These are phyloP conservation scores for Hololepta plana DNA, from an alignment of 2,888 invertebrate genomes.

Conservation along the genomic window DNA sequence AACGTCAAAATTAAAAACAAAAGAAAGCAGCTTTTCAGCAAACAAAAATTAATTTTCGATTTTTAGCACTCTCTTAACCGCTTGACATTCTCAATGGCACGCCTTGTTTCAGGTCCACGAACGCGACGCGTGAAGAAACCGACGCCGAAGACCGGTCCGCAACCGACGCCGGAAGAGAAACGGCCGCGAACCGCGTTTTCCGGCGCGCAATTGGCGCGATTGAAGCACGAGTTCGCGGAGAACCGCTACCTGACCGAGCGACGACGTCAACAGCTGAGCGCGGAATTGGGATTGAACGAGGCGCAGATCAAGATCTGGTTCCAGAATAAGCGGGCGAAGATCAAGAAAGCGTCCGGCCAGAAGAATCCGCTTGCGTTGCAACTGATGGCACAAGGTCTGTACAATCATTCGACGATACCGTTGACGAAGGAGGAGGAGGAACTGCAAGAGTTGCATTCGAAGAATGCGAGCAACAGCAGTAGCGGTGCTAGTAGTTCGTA, in stretches of 20 bases:
- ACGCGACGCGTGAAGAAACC: slow-evolving; percentile 12
- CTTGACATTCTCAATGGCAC: too few species aligned
- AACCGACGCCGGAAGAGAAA: slow-evolving; percentile 55
- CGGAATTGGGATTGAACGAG: slow-evolving; percentile 82
- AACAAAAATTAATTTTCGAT: too few species aligned
- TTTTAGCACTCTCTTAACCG: too few species aligned
- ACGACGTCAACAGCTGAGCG: slow-evolving; percentile 75
- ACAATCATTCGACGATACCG: slow-evolving; percentile 73
- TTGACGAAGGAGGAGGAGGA: slow-evolving; percentile 67
- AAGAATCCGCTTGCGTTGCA: slow-evolving; percentile 75
- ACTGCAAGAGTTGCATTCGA: slow-evolving; percentile 34
- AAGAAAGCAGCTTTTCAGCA: too few species aligned
- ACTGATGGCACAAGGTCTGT: slow-evolving; percentile 85
- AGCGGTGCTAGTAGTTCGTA: too few species aligned
- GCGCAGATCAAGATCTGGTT: slow-evolving; percentile 98
- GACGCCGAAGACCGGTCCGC: slow-evolving; percentile 1
- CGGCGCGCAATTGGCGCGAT: slow-evolving; percentile 72
- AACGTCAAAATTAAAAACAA: too few species aligned
- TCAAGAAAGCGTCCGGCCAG: slow-evolving; percentile 79
- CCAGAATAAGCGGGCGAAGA: slow-evolving; percentile 92
- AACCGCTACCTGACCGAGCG: slow-evolving; percentile 88
- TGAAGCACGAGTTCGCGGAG: slow-evolving; percentile 87
- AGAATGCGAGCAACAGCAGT: slow-evolving; percentile 13
- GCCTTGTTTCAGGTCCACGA: slow-evolving; percentile 12
- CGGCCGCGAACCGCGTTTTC: slow-evolving; percentile 93